Conservation (phyloP, 2,113 vertebrate species). For the Petrocephalus microphthalmus region DNA sequence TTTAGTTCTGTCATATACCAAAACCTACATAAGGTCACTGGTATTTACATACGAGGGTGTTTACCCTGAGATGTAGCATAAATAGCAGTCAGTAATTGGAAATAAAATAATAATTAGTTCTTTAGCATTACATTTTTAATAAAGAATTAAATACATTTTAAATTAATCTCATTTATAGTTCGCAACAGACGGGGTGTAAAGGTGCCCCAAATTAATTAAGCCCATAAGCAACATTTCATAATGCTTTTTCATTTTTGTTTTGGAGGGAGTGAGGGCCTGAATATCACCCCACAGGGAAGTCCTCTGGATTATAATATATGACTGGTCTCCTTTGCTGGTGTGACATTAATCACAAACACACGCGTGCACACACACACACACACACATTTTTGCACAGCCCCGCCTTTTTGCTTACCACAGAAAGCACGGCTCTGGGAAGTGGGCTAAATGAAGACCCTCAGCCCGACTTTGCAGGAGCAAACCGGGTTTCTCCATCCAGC, state of each 20-base stretch:
- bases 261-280: background rate
- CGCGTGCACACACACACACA: background rate
- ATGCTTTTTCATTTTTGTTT: background rate
- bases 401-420: background rate
- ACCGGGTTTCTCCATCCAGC: background rate
- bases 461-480: background rate
- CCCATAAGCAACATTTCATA: background rate
- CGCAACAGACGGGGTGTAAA: background rate
- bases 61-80: background rate
- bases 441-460: background rate
- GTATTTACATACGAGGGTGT: too few species aligned
- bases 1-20: background rate
- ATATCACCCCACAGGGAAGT: background rate
- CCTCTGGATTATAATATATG: background rate
- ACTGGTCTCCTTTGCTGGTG: background rate
- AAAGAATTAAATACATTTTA: background rate
- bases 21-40: too few species aligned
- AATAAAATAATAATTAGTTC: background rate
- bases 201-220: constrained; percentile 4
- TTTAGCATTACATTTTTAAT: constrained; percentile 6
- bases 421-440: background rate
- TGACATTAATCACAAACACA: background rate
- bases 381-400: background rate
- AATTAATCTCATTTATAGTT: constrained; percentile 11
- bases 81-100: constrained; percentile 6